phyloP scores from a whole-genome alignment of 1,140 invertebrate genomes.

The Drosophila neocordata region DNA sequence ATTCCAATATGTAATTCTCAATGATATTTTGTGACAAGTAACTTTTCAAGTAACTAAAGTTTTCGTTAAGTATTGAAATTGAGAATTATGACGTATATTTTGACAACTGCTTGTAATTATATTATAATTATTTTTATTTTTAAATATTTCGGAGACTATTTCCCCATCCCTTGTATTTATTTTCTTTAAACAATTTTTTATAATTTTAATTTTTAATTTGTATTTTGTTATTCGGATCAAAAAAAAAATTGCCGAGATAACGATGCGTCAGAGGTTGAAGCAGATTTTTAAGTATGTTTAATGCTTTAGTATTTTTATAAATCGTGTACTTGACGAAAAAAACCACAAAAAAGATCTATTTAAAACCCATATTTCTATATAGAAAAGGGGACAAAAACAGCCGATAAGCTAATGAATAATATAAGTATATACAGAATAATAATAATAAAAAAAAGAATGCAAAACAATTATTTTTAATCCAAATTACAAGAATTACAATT shows the following conservation, averaged over 20 bases:
- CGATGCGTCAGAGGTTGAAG: conserved; percentile 25
- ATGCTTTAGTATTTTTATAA: conserved; percentile 50
- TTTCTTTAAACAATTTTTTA: neutral
- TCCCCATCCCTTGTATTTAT: conserved; percentile 11
- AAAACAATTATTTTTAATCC: too few relatives aligned
- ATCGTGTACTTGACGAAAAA: conserved; percentile 35
- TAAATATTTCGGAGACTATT: neutral
- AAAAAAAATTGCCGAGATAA: neutral
- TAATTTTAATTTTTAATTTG: conserved; percentile 23
- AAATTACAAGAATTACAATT: too few relatives aligned
- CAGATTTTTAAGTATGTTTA: conserved; percentile 44
- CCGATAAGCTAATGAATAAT: conserved; percentile 1
- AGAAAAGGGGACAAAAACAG: neutral
- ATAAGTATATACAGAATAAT: conserved; percentile 1
- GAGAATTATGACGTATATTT: neutral
- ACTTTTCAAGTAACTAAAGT: neutral
- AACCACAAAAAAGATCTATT: neutral
- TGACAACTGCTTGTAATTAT: conserved; percentile 1
- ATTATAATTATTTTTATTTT: neutral
- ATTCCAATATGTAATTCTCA: neutral
- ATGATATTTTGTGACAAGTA: too few relatives aligned
- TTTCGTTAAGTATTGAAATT: neutral
- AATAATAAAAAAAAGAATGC: too few relatives aligned
- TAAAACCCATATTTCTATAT: neutral
- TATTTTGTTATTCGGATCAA: conserved; percentile 35